These are phyloP conservation scores for Drosophila elegans DNA, from an alignment of 1,140 invertebrate genomes.

Conservation along the genomic window DNA sequence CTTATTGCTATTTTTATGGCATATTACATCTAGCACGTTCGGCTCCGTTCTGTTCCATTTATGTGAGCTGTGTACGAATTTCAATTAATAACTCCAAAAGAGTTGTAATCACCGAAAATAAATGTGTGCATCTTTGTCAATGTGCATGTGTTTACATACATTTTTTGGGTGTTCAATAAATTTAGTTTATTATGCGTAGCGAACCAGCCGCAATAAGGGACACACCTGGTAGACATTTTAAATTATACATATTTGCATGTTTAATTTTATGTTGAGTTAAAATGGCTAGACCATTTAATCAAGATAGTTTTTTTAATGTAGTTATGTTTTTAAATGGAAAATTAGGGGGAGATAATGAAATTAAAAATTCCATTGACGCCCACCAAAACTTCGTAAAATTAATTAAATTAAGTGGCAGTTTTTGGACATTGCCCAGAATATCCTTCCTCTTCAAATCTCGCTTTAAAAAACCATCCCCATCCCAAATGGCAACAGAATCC, in stretches of 20 bases:
- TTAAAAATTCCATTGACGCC: too few species aligned
- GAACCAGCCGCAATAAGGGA: constrained; percentile 7
- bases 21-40: constrained; percentile 36
- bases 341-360: too few species aligned
- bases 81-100: constrained; percentile 66
- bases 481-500: neutral
- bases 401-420: too few species aligned
- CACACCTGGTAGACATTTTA: neutral
- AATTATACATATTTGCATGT: too few species aligned
- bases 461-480: constrained; percentile 3
- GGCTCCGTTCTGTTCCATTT: constrained; percentile 39
- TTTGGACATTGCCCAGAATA: too few species aligned
- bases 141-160: constrained; percentile 14
- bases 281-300: neutral
- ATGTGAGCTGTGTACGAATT: constrained; percentile 42
- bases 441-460: neutral
- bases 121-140: neutral
- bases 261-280: neutral
- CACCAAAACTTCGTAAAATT: too few species aligned
- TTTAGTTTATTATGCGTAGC: constrained; percentile 42
- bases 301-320: too few species aligned
- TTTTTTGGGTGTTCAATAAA: constrained; percentile 47
- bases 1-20: constrained; percentile 44
- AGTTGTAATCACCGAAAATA: constrained; percentile 60
- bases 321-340: too few species aligned